A percentile compares a stretch with the other conserved stretches of the same genome.
These are phyloP conservation scores for Shargacucullia verbasci DNA, from an alignment of 2,888 invertebrate species.

Conservation along the genomic window DNA sequence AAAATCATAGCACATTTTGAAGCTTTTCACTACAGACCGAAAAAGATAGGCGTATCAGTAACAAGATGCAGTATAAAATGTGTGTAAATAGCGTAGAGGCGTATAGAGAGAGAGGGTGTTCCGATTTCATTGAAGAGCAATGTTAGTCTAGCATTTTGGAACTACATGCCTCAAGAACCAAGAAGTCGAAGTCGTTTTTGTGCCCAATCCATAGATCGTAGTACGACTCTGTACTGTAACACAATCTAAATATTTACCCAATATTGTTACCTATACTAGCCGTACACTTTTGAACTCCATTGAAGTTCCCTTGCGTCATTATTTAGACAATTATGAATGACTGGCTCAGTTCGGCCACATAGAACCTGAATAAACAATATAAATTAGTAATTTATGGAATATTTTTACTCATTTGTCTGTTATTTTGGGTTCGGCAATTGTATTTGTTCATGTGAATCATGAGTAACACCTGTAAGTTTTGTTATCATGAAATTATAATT, in stretches of 20 bases:
- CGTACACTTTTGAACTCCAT: constrained; percentile 8
- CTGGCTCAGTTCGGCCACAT: constrained; percentile 10
- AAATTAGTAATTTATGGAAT: constrained; percentile 23
- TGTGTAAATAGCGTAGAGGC: no score
- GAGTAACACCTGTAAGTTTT: constrained; percentile 15
- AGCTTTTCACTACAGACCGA: no score
- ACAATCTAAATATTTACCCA: not conserved
- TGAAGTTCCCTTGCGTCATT: constrained; percentile 18
- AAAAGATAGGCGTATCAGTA: no score
- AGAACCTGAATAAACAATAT: constrained; percentile 32
- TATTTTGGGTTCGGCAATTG: constrained; percentile 5
- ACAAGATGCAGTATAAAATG: no score
- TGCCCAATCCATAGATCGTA: no score
- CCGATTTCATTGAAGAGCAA: no score
- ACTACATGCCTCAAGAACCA: no score
- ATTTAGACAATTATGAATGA: constrained; percentile 11
- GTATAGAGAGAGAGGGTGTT: no score
- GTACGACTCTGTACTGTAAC: not conserved
- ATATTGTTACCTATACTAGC: constrained; percentile 10
- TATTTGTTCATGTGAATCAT: constrained; percentile 39
- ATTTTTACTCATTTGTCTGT: not conserved
- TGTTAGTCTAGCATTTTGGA: no score
- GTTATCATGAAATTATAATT: not conserved
- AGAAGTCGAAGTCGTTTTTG: no score
- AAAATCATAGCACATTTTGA: no score